Percentiles rank a stretch among this genome's conserved stretches.
Evolutionary conservation across 2,797 vertebrate species (phyloP).

Genomic region (Antennarius maculatus): DNA sequence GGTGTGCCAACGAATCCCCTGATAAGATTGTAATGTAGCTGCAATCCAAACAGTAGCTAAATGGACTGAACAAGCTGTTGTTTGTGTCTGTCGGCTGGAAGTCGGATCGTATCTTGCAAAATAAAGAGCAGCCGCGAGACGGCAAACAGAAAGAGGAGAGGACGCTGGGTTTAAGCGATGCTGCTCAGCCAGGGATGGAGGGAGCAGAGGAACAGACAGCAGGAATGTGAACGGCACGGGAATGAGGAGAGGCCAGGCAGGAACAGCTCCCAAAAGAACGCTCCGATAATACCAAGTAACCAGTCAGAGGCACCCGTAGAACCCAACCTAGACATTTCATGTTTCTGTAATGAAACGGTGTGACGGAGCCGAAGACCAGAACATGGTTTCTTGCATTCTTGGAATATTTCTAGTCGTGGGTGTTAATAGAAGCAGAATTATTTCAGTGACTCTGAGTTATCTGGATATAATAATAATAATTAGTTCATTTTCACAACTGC

Average conservation of each 20-base stretch:
- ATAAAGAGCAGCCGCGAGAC: conserved; percentile 55
- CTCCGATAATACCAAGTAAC: too few relatives aligned
- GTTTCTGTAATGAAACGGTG: too few relatives aligned
- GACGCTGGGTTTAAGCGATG: conserved; percentile 48
- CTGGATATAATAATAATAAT: too few relatives aligned
- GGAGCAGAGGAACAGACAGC: conserved; percentile 9
- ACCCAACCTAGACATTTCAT: too few relatives aligned
- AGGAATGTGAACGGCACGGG: conserved; percentile 15
- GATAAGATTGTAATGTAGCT: conserved; percentile 67
- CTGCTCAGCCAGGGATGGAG: conserved; percentile 18
- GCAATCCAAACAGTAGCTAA: conserved; percentile 63
- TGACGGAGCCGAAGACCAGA: too few relatives aligned
- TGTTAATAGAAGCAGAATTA: too few relatives aligned
- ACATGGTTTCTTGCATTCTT: too few relatives aligned
- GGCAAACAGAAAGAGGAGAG: conserved; percentile 30
- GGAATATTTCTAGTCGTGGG: too few relatives aligned
- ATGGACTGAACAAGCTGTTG: conserved; percentile 63
- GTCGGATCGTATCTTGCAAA: conserved; percentile 64
- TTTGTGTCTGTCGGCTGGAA: conserved; percentile 60
- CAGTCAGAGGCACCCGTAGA: too few relatives aligned
- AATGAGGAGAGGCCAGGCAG: conserved; percentile 1
- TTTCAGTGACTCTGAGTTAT: too few relatives aligned
- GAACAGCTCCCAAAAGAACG: not conserved
- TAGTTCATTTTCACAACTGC: too few relatives aligned
- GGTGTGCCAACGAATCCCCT: conserved; percentile 55